Percentiles rank a stretch among this genome's conserved stretches.
Evolutionary conservation across 2,888 invertebrate species (phyloP).

Genomic region (Nebria salina): DNA sequence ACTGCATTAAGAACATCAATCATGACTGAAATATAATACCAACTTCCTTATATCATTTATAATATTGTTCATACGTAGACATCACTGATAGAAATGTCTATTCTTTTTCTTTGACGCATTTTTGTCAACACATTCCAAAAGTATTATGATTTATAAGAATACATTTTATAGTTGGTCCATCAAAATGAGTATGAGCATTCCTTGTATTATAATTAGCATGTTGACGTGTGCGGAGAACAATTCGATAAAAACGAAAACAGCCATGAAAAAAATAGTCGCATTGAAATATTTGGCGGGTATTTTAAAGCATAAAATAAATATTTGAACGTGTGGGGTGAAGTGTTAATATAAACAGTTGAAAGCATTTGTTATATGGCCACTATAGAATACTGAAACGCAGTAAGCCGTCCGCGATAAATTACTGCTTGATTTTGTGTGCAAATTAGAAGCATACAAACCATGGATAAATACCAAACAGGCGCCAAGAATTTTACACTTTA

Average conservation of each 20-base stretch:
- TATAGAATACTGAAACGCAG: conserved; percentile 15
- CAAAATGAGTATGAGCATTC: not conserved
- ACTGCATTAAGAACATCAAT: not conserved
- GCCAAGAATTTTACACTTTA: conserved; percentile 1
- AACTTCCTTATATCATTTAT: not conserved
- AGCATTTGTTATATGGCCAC: not conserved
- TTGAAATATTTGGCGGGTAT: not conserved
- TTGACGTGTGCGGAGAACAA: not conserved
- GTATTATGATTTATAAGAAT: too few species aligned
- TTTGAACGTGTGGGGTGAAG: not conserved
- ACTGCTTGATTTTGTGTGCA: conserved; percentile 20
- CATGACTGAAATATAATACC: not conserved
- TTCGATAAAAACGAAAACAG: not conserved
- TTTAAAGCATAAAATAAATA: not conserved
- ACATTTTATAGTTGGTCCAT: not conserved
- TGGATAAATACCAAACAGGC: not conserved
- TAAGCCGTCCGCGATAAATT: conserved; percentile 15
- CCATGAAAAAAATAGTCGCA: not conserved
- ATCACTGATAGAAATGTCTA: not conserved
- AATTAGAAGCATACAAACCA: conserved; percentile 8
- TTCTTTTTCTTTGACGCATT: too few species aligned
- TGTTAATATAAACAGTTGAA: not conserved
- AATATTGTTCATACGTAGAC: not conserved
- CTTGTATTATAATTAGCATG: not conserved
- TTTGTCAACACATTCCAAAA: too few species aligned